Evolutionary conservation across 2,113 vertebrate species (phyloP), one percentile per base, ranked within the genome.

Genomic region (Grantiella picta): DNA sequence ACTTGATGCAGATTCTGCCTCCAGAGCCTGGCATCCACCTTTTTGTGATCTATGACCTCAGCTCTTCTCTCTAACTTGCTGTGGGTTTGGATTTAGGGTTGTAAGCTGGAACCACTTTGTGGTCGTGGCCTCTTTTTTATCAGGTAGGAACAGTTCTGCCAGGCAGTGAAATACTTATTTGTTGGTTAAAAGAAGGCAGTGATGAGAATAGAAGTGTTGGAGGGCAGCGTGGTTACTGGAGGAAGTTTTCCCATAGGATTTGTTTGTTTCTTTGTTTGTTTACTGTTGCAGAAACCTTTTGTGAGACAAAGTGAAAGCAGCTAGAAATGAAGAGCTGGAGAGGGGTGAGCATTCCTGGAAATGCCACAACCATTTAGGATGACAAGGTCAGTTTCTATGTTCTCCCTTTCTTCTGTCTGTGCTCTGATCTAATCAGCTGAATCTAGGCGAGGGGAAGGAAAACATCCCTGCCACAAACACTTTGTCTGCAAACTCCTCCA

Each of bases 291-390:
- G 87, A 89, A 96, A 89, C 22, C 40, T 92, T 90, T 91, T 78
- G 31, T 2, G 3, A 94, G 79, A 31, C 42, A 81, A 91, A 94
- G 60, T 1, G 3, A 95, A 95, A 88, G 52, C 82, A 57, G 44
- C 79, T 49, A 57, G 54, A 78, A 86, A 88, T 0, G 9, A 88
- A 90, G 76, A 90, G 50, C 21, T 3, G 29, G 93, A 86, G 28
- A 0, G 0, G 75, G 78, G 44, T 59, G 19, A 93, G 18, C 20
- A 12, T 71, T 93, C 75, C 75, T 86, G 68, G 71, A 92, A 95
- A 94, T 89, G 96, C 77, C 96, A 96, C 80, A 95, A 76, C 72
- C 35, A 61, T 40, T 95, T 93, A 96, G 17, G 52, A 89, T 96
- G 92, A 96, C 96, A 96, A 95, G 88, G 96, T 95, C 96, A 87